Evolutionary conservation across 2,888 invertebrate genomes (phyloP).

Genomic region (Idaea aversata): DNA sequence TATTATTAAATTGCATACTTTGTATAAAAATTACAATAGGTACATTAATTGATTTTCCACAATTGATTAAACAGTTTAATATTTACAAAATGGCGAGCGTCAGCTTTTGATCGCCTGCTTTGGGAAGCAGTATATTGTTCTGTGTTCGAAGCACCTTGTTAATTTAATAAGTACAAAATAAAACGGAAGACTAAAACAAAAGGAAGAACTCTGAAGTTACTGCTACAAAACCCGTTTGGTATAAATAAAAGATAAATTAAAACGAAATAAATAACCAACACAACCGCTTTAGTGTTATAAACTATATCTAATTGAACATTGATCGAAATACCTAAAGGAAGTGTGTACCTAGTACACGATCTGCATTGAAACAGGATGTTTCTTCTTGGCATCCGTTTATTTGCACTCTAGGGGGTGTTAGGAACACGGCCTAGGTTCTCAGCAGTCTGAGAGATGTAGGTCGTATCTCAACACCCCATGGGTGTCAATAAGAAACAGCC

Average conservation of each 20-base stretch:
- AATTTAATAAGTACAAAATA: slow-evolving; percentile 69
- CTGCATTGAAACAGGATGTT: slow-evolving; percentile 14
- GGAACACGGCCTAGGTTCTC: background rate
- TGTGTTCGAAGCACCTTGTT: slow-evolving; percentile 59
- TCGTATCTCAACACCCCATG: too few relatives aligned
- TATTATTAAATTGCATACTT: slow-evolving; percentile 74
- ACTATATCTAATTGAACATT: slow-evolving; percentile 56
- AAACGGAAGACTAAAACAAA: slow-evolving; percentile 67
- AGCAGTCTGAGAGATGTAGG: background rate
- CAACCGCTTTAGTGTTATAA: slow-evolving; percentile 67
- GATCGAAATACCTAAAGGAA: slow-evolving; percentile 52
- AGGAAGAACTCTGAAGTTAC: slow-evolving; percentile 59
- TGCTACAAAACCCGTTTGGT: slow-evolving; percentile 68
- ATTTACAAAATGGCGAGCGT: slow-evolving; percentile 69
- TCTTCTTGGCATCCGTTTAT: slow-evolving; percentile 14
- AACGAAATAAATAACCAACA: slow-evolving; percentile 78
- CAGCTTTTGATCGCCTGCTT: slow-evolving; percentile 47
- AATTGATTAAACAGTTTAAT: slow-evolving; percentile 55
- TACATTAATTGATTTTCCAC: slow-evolving; percentile 67
- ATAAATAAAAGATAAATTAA: slow-evolving; percentile 74
- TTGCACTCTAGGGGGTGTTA: background rate
- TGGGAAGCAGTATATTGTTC: slow-evolving; percentile 38
- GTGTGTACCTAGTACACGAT: slow-evolving; percentile 30
- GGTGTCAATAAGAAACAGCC: too few relatives aligned
- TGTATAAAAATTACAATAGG: slow-evolving; percentile 78